A percentile compares a stretch with the other conserved stretches of the same genome.
Conservation (phyloP, 1,140 invertebrate genomes). For the Drosophila repletoides region DNA sequence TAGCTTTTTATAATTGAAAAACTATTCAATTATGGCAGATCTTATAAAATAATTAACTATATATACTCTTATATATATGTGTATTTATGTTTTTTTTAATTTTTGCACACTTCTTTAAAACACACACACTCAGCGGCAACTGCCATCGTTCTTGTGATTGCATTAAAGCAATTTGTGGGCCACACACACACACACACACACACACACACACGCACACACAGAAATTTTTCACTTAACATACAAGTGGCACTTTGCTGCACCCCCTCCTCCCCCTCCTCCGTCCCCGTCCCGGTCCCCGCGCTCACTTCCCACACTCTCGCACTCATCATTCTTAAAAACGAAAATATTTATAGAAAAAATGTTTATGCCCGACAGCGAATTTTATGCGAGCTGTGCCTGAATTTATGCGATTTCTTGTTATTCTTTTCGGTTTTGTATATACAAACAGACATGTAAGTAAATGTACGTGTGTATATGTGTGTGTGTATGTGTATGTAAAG, state of each 20-base stretch:
- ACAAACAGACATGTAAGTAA: background rate
- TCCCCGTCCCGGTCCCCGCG: background rate
- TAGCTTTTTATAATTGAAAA: no score
- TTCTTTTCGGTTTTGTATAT: background rate
- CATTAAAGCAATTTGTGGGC: slow-evolving; percentile 43
- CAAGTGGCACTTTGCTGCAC: slow-evolving; percentile 10
- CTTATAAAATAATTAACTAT: background rate
- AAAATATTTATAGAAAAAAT: slow-evolving; percentile 57
- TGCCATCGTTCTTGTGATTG: slow-evolving; percentile 28
- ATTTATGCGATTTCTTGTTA: slow-evolving; percentile 45
- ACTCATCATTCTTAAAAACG: slow-evolving; percentile 43
- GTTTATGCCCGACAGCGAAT: slow-evolving; percentile 39
- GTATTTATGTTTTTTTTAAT: background rate
- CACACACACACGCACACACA: no score
- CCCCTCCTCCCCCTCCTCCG: background rate
- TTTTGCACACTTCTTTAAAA: background rate
- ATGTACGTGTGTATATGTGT: slow-evolving; percentile 7
- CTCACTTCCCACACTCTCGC: background rate
- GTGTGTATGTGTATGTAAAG: background rate
- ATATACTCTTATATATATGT: background rate
- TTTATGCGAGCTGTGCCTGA: slow-evolving; percentile 47
- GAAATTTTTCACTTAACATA: slow-evolving; percentile 41
- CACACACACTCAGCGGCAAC: background rate
- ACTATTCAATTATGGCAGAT: no score
- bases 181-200: no score